These are phyloP conservation scores for Onthophagus sagittarius DNA, from an alignment of 2,888 invertebrate genomes.

Conservation along the genomic window DNA sequence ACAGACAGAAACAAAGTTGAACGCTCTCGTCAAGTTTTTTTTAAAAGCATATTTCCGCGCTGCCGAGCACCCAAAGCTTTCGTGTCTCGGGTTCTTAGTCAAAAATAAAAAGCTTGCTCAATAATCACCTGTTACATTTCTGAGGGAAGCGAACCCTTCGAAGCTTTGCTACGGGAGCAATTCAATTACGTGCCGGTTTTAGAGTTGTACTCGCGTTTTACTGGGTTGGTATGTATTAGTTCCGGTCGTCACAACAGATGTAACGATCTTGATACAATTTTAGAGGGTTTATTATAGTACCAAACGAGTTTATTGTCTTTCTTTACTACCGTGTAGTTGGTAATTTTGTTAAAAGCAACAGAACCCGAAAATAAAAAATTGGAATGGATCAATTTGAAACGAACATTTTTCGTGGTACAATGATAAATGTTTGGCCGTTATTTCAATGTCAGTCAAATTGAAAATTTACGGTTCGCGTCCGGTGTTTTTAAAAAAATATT, in stretches of 20 bases:
- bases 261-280: neutral
- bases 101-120: neutral
- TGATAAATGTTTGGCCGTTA: neutral
- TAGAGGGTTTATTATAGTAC: neutral
- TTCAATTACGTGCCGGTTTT: neutral
- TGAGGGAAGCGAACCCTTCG: neutral
- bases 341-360: neutral
- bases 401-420: neutral
- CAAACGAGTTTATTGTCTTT: neutral
- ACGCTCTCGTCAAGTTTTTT: neutral
- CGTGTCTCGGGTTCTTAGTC: neutral
- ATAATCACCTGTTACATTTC: neutral
- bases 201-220: neutral
- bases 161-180: neutral
- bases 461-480: neutral
- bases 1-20: neutral
- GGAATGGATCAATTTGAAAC: neutral
- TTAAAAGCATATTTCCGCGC: neutral
- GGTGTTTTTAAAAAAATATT: neutral
- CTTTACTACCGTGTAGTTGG: neutral
- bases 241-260: neutral
- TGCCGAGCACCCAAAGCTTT: neutral
- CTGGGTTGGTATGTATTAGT: neutral
- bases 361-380: neutral
- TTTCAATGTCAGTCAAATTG: neutral